phyloP scores from a whole-genome alignment of 2,888 invertebrate species.

The Stenichneumon culpator region DNA sequence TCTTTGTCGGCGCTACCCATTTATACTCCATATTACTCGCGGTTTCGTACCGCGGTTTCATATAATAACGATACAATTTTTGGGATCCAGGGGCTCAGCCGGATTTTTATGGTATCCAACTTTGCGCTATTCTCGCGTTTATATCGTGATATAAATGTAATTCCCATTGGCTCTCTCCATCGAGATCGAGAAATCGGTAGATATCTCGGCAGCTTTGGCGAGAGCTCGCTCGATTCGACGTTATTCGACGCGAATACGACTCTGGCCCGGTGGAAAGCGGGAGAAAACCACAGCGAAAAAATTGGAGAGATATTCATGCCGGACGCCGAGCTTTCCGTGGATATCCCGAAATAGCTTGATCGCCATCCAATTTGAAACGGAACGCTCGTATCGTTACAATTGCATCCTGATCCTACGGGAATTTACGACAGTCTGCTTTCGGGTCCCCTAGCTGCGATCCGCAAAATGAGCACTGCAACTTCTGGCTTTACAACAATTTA shows the following conservation, averaged over 20 bases:
- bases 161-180: slow-evolving; percentile 33
- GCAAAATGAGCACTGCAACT: slow-evolving; percentile 21
- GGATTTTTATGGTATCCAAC: slow-evolving; percentile 45
- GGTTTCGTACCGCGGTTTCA: slow-evolving; percentile 1
- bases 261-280: slow-evolving; percentile 32
- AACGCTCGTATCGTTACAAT: slow-evolving; percentile 63
- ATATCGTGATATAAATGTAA: slow-evolving; percentile 56
- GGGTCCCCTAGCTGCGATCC: slow-evolving; percentile 24
- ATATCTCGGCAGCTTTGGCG: slow-evolving; percentile 60
- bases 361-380: slow-evolving; percentile 64
- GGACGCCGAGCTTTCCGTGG: slow-evolving; percentile 47
- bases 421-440: slow-evolving; percentile 55
- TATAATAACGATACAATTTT: slow-evolving; percentile 44
- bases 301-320: slow-evolving; percentile 65
- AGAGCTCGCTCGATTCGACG: slow-evolving; percentile 60
- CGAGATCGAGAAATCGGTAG: slow-evolving; percentile 42
- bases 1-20: background rate
- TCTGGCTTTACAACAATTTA: background rate
- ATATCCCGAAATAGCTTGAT: slow-evolving; percentile 49
- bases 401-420: slow-evolving; percentile 60
- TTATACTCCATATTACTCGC: background rate
- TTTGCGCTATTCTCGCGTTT: slow-evolving; percentile 25
- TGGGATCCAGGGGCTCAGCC: slow-evolving; percentile 21
- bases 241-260: slow-evolving; percentile 54
- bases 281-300: slow-evolving; percentile 55